A percentile compares a stretch with the other conserved stretches of the same genome.
Conservation (phyloP, 2,888 invertebrate species). For the Caenorhabditis sinica region DNA sequence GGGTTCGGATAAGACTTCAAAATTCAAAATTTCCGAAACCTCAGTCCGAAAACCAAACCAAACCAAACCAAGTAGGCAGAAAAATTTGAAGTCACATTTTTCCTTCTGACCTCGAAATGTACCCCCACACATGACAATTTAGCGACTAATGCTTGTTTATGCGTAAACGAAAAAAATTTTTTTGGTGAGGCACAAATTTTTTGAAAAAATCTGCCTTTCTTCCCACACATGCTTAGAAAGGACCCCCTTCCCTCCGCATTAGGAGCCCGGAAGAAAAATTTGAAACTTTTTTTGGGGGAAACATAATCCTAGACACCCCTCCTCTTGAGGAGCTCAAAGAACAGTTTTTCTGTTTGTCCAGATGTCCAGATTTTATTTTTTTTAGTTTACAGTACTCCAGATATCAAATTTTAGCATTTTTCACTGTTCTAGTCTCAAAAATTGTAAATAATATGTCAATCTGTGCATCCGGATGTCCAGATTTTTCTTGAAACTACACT, state of each 20-base stretch:
- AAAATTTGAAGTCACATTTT: neutral
- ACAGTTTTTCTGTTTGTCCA: no score
- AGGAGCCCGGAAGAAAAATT: constrained; percentile 3
- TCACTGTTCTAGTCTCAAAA: no score
- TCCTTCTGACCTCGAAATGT: neutral
- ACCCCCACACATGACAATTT: no score
- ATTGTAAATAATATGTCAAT: no score
- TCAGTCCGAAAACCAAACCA: neutral
- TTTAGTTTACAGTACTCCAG: no score
- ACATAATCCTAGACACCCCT: no score
- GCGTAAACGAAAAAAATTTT: neutral
- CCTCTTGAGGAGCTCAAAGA: no score
- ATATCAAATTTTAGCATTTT: no score
- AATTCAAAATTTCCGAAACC: neutral
- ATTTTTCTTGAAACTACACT: no score
- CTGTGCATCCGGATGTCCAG: no score
- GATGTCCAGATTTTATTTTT: no score
- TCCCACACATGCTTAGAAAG: constrained; percentile 7
- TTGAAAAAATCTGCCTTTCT: neutral
- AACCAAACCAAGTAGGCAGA: neutral
- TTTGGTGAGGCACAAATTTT: neutral
- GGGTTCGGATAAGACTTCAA: neutral
- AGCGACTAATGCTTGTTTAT: constrained; percentile 2
- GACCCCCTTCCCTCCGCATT: no score
- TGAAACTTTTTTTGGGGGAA: neutral